A percentile compares a stretch with the other conserved stretches of the same genome.
phyloP scores from a whole-genome alignment of 2,797 vertebrate genomes.

The Danio jaintianensis region DNA sequence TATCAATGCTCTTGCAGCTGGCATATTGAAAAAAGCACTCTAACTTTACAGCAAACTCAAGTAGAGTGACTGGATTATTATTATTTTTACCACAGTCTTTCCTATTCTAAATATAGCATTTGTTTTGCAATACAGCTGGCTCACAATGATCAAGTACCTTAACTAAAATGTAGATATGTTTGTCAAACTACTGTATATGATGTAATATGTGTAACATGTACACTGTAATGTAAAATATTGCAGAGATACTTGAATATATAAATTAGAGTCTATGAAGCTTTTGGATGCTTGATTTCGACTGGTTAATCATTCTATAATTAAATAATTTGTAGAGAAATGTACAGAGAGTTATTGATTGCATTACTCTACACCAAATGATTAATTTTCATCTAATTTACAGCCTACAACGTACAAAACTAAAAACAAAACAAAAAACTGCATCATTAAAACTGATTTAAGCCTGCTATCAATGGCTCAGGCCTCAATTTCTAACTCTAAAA shows the following conservation, averaged over 20 bases:
- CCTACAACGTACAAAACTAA: too few relatives aligned
- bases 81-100: slow-evolving; percentile 1
- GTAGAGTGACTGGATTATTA: slow-evolving; percentile 21
- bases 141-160: neutral
- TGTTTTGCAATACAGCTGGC: neutral
- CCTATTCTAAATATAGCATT: slow-evolving; percentile 2
- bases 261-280: neutral
- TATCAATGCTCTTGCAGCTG: slow-evolving; percentile 56
- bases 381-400: too few relatives aligned
- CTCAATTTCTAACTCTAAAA: too few relatives aligned
- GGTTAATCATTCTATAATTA: too few relatives aligned
- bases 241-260: neutral
- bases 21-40: slow-evolving; percentile 28
- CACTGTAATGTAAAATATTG: neutral
- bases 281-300: too few relatives aligned
- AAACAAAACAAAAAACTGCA: too few relatives aligned
- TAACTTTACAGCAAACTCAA: slow-evolving; percentile 32
- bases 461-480: too few relatives aligned
- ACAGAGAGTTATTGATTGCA: too few relatives aligned
- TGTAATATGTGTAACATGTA: slow-evolving; percentile 1
- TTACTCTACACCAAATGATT: too few relatives aligned
- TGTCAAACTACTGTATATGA: neutral
- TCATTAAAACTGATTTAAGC: too few relatives aligned
- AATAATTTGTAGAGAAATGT: too few relatives aligned
- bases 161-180: neutral